Evolutionary conservation across 2,888 invertebrate species (phyloP).

Genomic region (Eumerus sabulonum): DNA sequence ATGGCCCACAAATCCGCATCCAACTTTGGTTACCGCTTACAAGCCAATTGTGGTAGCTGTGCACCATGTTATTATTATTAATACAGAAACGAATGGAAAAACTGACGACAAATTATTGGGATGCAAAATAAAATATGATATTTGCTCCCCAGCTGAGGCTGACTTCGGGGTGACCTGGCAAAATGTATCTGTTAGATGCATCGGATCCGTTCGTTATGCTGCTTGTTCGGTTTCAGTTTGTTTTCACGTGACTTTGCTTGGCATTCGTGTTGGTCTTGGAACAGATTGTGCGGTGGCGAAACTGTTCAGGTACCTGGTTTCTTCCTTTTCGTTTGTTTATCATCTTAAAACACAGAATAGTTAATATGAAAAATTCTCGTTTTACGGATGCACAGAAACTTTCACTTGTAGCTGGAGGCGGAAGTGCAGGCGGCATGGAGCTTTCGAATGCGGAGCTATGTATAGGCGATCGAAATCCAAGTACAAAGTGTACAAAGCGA

Average conservation of each 20-base stretch:
- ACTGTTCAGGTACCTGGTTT: neutral
- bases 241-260: constrained; percentile 36
- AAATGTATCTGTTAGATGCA: constrained; percentile 55
- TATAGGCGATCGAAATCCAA: neutral
- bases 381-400: neutral
- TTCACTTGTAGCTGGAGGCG: neutral
- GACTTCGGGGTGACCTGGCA: constrained; percentile 45
- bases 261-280: constrained; percentile 53
- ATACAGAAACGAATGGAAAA: constrained; percentile 24
- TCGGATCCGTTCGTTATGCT: constrained; percentile 33
- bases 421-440: no score
- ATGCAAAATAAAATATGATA: constrained; percentile 26
- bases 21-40: constrained; percentile 32
- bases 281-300: constrained; percentile 4
- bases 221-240: constrained; percentile 8
- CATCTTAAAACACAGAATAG: neutral
- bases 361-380: neutral
- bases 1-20: constrained; percentile 46
- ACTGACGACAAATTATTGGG: neutral
- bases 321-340: no score
- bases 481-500: no score
- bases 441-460: neutral
- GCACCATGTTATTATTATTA: constrained; percentile 52
- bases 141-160: constrained; percentile 41
- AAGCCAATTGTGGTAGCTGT: constrained; percentile 43